phyloP scores from a whole-genome alignment of 2,888 invertebrate genomes.

The Andrena hattorfiana region DNA sequence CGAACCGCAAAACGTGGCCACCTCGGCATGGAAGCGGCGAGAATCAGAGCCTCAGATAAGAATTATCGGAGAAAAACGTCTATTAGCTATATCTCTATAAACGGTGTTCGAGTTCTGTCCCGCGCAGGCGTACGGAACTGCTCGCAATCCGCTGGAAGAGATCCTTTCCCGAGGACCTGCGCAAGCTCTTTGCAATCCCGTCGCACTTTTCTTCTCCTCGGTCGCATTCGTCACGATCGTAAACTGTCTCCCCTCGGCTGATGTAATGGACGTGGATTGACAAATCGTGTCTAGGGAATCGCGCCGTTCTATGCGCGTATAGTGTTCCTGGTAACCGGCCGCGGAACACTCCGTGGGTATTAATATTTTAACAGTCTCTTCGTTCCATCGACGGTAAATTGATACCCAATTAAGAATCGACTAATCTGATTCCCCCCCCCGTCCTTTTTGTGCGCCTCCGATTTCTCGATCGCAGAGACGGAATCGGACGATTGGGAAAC shows the following conservation, averaged over 20 bases:
- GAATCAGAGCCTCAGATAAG: neutral
- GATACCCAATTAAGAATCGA: conserved; percentile 47
- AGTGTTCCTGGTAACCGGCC: conserved; percentile 12
- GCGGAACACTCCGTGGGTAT: conserved; percentile 29
- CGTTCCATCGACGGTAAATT: conserved; percentile 40
- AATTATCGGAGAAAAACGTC: neutral
- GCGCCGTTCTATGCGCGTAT: conserved; percentile 38
- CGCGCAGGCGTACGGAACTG: neutral
- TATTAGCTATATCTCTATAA: conserved; percentile 14
- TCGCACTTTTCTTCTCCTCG: conserved; percentile 59
- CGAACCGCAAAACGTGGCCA: conserved; percentile 14
- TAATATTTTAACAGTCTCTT: conserved; percentile 48
- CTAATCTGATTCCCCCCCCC: neutral
- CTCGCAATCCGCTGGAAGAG: conserved; percentile 16
- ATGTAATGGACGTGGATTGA: conserved; percentile 69
- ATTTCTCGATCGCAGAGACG: no score
- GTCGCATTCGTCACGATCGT: conserved; percentile 68
- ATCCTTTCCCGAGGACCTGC: conserved; percentile 65
- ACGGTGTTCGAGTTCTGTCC: conserved; percentile 16
- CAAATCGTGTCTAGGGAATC: conserved; percentile 70
- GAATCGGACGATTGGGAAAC: neutral
- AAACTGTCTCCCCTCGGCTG: conserved; percentile 68
- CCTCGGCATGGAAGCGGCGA: neutral
- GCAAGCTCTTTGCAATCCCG: conserved; percentile 60
- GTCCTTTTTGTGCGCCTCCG: neutral